Evolutionary conservation across 2,888 invertebrate species (phyloP).

Genomic region (Torymus auratus): DNA sequence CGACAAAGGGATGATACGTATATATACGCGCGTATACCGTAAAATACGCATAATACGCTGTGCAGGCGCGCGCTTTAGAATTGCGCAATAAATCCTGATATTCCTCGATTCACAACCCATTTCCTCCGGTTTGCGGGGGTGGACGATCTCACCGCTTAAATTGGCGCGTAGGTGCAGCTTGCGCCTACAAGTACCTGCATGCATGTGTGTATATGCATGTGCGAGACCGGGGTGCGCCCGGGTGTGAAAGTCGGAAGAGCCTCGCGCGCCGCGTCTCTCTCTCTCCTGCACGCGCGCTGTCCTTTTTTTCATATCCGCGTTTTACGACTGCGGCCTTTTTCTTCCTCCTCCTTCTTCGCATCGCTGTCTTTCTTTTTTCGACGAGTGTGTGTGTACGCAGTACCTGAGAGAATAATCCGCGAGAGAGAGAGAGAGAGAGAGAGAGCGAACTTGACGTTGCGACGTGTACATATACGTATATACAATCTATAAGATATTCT

Average conservation of each 20-base stretch:
- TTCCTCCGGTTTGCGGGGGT: conserved; percentile 75
- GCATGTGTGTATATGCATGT: conserved; percentile 48
- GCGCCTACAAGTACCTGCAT: conserved; percentile 38
- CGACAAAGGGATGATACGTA: not conserved
- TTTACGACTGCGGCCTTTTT: not conserved
- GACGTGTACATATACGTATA: too few relatives aligned
- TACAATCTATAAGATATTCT: too few relatives aligned
- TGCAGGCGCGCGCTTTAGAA: conserved; percentile 68
- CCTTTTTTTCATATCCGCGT: not conserved
- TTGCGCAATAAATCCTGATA: conserved; percentile 75
- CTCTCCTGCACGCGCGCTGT: not conserved
- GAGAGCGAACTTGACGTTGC: too few relatives aligned
- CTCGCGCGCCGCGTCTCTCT: not conserved
- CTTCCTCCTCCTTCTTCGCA: not conserved
- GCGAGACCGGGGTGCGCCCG: conserved; percentile 63
- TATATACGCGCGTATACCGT: not conserved
- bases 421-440: too few relatives aligned
- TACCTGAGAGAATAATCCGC: too few relatives aligned
- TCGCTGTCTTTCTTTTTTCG: not conserved
- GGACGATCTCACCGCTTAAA: conserved; percentile 70
- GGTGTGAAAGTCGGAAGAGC: conserved; percentile 70
- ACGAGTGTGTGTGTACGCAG: not conserved
- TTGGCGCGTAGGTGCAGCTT: conserved; percentile 70
- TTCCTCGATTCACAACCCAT: conserved; percentile 76
- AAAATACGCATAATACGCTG: conserved; percentile 53